Conservation (phyloP, 2,797 vertebrate genomes). For the Cyclopterus lumpus region DNA sequence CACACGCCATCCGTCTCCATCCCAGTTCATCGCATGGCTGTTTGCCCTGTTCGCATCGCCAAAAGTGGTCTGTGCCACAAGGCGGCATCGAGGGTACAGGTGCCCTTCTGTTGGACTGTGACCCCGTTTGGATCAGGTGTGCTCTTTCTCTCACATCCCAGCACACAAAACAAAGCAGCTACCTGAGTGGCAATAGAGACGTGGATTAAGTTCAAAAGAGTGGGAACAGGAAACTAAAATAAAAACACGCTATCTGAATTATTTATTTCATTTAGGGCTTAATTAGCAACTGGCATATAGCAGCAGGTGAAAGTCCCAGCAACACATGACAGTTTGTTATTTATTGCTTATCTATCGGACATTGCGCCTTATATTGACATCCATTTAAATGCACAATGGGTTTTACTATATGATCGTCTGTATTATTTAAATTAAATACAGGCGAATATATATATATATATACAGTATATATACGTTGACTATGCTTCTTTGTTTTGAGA, state of each 20-base stretch:
- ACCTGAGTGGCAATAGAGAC: background rate
- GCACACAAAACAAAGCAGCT: background rate
- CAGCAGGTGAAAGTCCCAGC: background rate
- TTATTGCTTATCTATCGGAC: background rate
- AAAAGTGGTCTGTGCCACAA: background rate
- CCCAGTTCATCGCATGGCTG: too few species aligned
- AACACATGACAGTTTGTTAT: background rate
- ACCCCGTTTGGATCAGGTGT: conserved; percentile 3
- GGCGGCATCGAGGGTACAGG: conserved; percentile 3
- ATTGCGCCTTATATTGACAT: too few species aligned
- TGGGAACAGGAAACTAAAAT: background rate
- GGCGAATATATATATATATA: too few species aligned
- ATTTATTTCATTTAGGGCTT: background rate
- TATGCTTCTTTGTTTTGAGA: too few species aligned
- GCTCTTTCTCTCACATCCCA: background rate
- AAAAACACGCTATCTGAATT: background rate
- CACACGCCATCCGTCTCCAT: background rate
- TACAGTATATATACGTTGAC: too few species aligned
- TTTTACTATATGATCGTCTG: too few species aligned
- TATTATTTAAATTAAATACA: too few species aligned
- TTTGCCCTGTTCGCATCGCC: background rate
- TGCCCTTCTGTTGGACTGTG: background rate
- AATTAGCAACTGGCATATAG: background rate
- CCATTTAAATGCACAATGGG: too few species aligned
- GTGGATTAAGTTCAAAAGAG: too few species aligned